Evolutionary conservation across 2,888 invertebrate species (phyloP), one percentile per base, ranked within the genome.

Genomic region (Xanthorhoe spadicearia): DNA sequence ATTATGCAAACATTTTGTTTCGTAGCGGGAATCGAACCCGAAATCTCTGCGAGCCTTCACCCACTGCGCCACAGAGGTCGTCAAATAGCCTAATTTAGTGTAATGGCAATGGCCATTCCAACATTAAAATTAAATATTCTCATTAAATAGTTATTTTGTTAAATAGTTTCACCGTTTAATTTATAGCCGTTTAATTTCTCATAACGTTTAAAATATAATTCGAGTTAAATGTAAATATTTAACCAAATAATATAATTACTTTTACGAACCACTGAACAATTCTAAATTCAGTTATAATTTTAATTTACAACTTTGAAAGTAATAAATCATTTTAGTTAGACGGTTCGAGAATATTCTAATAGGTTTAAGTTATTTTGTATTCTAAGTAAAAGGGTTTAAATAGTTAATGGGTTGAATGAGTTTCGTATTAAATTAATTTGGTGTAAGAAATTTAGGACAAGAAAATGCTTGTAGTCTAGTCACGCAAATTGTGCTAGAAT

Each of bases 261-360:
- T 46, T 48, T 58, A 49, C 50, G 59, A 55, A 59, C 23, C 59
- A 55, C 49, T 50, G 59, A 64, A 19, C 64, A 60, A 56, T 50
- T 60, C 43, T 38, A n/a, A 60, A 57, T 43, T 28, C 10, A 51
- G 57, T 63, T 63, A 17, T 48, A 48, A 48, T 48, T 48, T 61
- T 46, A 61, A 52, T 61, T 57, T 38, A 58, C 6, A 61, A 66
- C 49, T 61, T 57, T 32, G 9, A 38, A 61, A 61, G 61, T 57
- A 55, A 35, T 52, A 61, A 65, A 65, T 46, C 54, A 56, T 52
- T 66, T 61, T 48, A 65, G 13, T 19, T 50, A 13, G 38, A 59
- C 8, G 35, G 46, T 46, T 43, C 60, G 18, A 49, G 59, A 64
- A 64, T 53, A 59, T 54, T 48, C 15, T 28, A 59, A 52, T 54